Evolutionary conservation across 2,888 invertebrate genomes (phyloP).

Genomic region (Philhelius pedissequus): DNA sequence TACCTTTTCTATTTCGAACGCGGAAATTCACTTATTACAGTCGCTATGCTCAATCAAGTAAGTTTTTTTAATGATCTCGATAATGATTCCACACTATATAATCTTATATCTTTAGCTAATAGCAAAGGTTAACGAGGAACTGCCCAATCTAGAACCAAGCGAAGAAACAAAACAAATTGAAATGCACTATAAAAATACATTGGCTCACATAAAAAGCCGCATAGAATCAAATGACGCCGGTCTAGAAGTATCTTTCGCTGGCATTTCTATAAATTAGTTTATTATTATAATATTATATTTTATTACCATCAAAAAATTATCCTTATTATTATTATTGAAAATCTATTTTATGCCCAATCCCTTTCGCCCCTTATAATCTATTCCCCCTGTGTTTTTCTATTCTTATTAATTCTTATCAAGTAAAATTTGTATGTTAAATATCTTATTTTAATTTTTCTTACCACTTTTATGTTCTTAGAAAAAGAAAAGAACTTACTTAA

Average conservation of each 20-base stretch:
- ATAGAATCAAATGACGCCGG: constrained; percentile 78
- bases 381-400: neutral
- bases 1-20: constrained; percentile 96
- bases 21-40: constrained; percentile 84
- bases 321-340: neutral
- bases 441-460: constrained; percentile 22
- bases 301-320: neutral
- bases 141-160: constrained; percentile 94
- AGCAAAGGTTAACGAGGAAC: constrained; percentile 93
- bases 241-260: constrained; percentile 78
- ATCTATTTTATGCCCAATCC: neutral
- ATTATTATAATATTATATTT: constrained; percentile 12
- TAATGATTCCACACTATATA: neutral
- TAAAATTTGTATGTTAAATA: neutral
- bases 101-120: constrained; percentile 84
- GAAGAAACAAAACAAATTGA: constrained; percentile 98
- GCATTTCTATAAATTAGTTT: constrained; percentile 77
- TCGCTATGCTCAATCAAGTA: constrained; percentile 81
- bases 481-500: constrained; percentile 12
- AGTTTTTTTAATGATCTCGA: neutral
- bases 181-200: constrained; percentile 94
- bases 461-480: constrained; percentile 25
- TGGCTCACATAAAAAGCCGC: constrained; percentile 88
- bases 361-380: neutral
- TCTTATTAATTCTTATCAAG: neutral